These are phyloP conservation scores for Pycnonotus jocosus DNA, from an alignment of 2,113 vertebrate genomes.

Conservation along the genomic window DNA sequence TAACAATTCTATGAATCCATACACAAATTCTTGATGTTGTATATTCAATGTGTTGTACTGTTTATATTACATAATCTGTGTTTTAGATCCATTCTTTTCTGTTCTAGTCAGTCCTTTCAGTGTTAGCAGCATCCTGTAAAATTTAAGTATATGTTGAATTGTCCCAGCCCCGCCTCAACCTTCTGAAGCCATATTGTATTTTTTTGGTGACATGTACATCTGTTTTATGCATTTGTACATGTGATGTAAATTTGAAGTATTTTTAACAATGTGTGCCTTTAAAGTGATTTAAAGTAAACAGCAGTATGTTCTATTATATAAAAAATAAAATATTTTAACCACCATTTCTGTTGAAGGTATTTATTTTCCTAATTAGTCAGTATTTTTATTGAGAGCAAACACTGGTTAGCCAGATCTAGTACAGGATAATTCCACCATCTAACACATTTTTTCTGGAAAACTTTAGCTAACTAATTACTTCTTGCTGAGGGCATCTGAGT, in stretches of 20 bases:
- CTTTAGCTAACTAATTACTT: background rate
- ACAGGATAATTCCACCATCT: background rate
- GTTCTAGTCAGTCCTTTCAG: slow-evolving; percentile 5
- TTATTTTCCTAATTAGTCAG: slow-evolving; percentile 7
- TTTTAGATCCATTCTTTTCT: background rate
- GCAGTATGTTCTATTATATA: slow-evolving; percentile 60
- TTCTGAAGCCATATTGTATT: slow-evolving; percentile 60
- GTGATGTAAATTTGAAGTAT: slow-evolving; percentile 48
- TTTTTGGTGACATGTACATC: slow-evolving; percentile 57
- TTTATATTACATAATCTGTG: background rate
- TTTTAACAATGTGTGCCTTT: slow-evolving; percentile 66
- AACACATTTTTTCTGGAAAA: background rate
- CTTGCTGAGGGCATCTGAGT: background rate
- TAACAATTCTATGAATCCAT: background rate
- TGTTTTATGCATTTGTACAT: slow-evolving; percentile 62
- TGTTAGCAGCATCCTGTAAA: slow-evolving; percentile 46
- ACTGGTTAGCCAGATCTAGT: background rate
- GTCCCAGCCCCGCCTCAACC: slow-evolving; percentile 41
- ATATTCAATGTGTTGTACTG: background rate
- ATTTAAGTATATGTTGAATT: background rate
- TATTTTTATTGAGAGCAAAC: background rate
- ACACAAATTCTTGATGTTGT: background rate
- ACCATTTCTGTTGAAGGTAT: slow-evolving; percentile 10
- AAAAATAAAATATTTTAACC: slow-evolving; percentile 67
- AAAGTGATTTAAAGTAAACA: slow-evolving; percentile 57